Evolutionary conservation across 1,140 invertebrate species (phyloP), one percentile per base, ranked within the genome.

Genomic region (Helicoverpa armigera): DNA sequence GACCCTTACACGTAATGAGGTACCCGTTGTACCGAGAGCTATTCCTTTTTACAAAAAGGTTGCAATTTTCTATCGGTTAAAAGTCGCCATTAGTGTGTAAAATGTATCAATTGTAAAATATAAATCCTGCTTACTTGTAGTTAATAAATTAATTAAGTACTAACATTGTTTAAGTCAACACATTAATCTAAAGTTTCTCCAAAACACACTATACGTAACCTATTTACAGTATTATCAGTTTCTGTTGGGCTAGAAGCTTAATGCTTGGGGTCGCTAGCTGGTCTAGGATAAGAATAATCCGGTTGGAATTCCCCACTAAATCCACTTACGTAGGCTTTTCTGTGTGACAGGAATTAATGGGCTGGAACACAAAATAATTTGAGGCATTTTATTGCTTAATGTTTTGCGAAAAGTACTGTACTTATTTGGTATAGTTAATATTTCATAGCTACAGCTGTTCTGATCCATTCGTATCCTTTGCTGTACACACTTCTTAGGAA

Each of bases 201-300:
- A 14, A 72, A 31, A 70, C n/a, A 31, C 18, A 72, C 31, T 14
- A 31, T 18, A 29, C 43, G 43, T 18, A 69, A 51, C 7, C 5
- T 70, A 31, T 31, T 70, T 54, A 13, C 50, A 53, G 23, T 72
- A 53, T 72, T 72, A 72, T 75, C 72, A 61, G 29, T 74, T 60
- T 43, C 56, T 75, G 43, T 75, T 50, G 60, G 56, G 16, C 56
- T 58, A 48, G 31, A 9, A 72, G 23, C 31, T 75, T 72, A 14
- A 48, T 61, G 72, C 56, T 58, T n/a, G 31, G 72, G 56, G 54
- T 51, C 63, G 16, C 43, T 61, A 43, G 16, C 56, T 61, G 56
- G 53, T 29, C 72, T 75, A 75, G 72, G 72, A 75, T 75, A 75
- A 75, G 29, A 75, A 75, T 75, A 75, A 75, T 75, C 72, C 72